Base-by-base conservation (phyloP, 2,888 invertebrate species). In the Matsumyia berberina region DNA sequence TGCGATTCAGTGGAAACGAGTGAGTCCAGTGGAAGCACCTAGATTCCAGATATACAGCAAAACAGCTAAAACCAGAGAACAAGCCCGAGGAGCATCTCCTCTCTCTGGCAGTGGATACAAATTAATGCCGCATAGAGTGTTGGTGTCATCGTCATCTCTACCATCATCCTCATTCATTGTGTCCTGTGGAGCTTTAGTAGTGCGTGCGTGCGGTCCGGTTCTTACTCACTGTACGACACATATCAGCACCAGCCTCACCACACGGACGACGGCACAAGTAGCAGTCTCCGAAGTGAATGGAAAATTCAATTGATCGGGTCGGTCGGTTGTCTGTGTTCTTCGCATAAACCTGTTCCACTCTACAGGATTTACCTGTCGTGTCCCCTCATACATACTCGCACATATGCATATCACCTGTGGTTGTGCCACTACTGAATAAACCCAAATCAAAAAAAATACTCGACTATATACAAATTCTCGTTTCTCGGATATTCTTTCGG, bases 331-430 rank as follows among this genome's bases (percentile, higher is more conserved):
- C 53, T 77, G 72, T 57, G 79, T 70, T 85, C 55, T 77, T 80
- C 74, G 70, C 55, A 64, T 67, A 85, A 85, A 85, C 85, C 85
- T 85, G 85, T 85, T 85, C 80, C 85, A 74, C 67, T 70, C 70
- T 74, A 80, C 85, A 85, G 85, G 85, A 85, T 85, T 85, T 66
- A 85, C 85, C 85, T 85, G 85, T 85, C 80, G 74, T 85, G 60
- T 24, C 58, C 51, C 74, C 74, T 39, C 39, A 66, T 77, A 60
- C 77, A 72, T 79, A 33, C 24, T 24, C 24, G 24, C 4, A 24
- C 72, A 76, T 58, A 79, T 58, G 44, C 64, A 67, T 67, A 53
- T 67, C 74, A 55, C 67, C 72, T 72, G 78, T 78, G 82, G 70
- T 70, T 70, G 70, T 77, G 66, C 49, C 31, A 72, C 35, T 66